Conservation (phyloP, 2,888 invertebrate species). For the Cyrtodaria siliqua region DNA sequence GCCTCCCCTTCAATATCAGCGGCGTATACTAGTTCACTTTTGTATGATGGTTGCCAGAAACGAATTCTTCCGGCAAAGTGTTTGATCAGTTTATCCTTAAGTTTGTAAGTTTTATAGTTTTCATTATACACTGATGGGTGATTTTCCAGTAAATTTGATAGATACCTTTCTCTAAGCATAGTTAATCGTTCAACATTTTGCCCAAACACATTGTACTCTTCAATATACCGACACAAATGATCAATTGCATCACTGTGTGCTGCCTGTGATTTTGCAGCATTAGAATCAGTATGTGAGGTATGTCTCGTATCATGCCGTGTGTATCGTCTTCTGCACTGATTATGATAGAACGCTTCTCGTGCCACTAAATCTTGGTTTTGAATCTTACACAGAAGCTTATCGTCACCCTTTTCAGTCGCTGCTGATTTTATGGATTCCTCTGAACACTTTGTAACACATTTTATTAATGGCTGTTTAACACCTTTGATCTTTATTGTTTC, state of each 20-base stretch:
- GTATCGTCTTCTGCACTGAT: constrained; percentile 27
- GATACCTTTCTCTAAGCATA: constrained; percentile 34
- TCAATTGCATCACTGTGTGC: too few species aligned
- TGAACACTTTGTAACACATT: constrained; percentile 36
- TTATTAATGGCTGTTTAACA: constrained; percentile 22
- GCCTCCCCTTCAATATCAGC: constrained; percentile 38
- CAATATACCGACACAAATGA: too few species aligned
- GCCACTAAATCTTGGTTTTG: constrained; percentile 27
- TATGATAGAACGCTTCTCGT: constrained; percentile 38
- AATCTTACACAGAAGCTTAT: constrained; percentile 22
- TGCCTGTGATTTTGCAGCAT: too few species aligned
- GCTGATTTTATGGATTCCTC: constrained; percentile 40
- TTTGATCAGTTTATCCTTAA: constrained; percentile 39
- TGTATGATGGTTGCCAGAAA: constrained; percentile 45
- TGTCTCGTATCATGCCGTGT: constrained; percentile 19
- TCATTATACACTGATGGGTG: constrained; percentile 28
- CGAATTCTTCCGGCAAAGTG: constrained; percentile 28
- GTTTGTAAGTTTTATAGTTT: constrained; percentile 50
- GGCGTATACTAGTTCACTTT: constrained; percentile 40
- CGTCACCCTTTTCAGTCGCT: constrained; percentile 22
- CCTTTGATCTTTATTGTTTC: constrained; percentile 21
- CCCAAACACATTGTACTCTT: constrained; percentile 18
- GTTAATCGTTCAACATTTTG: constrained; percentile 39
- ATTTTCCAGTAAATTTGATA: constrained; percentile 14
- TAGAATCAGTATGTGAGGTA: too few species aligned